Evolutionary conservation across 2,888 invertebrate species (phyloP).

Genomic region (Dynastes grantii): DNA sequence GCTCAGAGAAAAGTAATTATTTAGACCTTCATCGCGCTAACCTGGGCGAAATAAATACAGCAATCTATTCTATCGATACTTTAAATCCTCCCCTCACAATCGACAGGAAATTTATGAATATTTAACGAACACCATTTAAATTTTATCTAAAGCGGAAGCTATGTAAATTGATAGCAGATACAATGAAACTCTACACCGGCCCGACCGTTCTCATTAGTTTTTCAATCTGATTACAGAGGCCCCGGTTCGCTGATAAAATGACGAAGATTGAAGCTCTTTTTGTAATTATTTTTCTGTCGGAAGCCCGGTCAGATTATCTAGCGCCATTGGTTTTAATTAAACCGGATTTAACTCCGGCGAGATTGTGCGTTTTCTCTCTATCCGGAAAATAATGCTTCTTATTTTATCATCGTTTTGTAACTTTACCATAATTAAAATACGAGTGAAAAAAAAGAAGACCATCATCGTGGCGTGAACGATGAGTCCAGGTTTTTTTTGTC

Average conservation of each 20-base stretch:
- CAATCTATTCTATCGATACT: constrained; percentile 1
- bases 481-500: constrained; percentile 37
- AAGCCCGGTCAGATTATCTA: constrained; percentile 44
- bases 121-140: not conserved
- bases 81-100: not conserved
- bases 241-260: constrained; percentile 22
- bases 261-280: constrained; percentile 46
- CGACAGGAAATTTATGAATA: not conserved
- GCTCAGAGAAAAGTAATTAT: too few relatives aligned
- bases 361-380: constrained; percentile 21
- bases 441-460: constrained; percentile 3
- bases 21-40: not conserved
- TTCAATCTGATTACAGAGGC: constrained; percentile 35
- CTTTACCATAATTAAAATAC: constrained; percentile 48
- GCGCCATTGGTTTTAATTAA: constrained; percentile 49
- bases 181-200: not conserved
- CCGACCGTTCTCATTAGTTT: constrained; percentile 17
- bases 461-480: not conserved
- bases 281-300: constrained; percentile 38
- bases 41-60: not conserved
- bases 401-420: constrained; percentile 49
- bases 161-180: constrained; percentile 21
- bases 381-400: constrained; percentile 44
- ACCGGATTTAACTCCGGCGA: constrained; percentile 38
- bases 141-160: constrained; percentile 6